Base-by-base conservation (phyloP, 2,888 invertebrate species). In the Andrena marginata region DNA sequence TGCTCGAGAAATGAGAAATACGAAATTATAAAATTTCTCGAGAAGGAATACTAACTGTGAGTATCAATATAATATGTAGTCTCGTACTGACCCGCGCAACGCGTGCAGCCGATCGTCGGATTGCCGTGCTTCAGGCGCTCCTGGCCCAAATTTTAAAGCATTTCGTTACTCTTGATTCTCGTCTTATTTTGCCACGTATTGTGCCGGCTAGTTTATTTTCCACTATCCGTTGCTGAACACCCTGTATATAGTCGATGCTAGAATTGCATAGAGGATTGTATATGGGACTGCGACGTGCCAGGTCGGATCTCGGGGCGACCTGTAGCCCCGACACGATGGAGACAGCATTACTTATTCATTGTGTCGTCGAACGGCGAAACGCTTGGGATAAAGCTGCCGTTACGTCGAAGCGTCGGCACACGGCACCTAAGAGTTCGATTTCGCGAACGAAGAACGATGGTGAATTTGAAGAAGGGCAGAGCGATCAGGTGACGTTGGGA, bases 331-430 rank as follows among this genome's bases (percentile, higher is more conserved):
- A 48, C 70, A 62, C 64, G 75, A 42, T 35, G 42, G 13, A 70
- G 62, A 10, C 69, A 10, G 49, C 69, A 70, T 80, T 62, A 75
- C 62, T 80, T 80, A 72, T 80, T 76, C 74, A 80, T 80, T 49
- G 71, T 48, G 62, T 62, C 49, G 74, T 72, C 76, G 54, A 80
- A 71, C 26, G 51, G 49, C 7, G 31, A 71, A 70, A 67, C 76
- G 62, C 65, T 67, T 33, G 6, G 29, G 31, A n/a, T 31, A 80
- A 67, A 76, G 42, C 42, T 63, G 63, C 26, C 29, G 69, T 48
- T 48, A 29, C 48, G 16, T n/a, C 6, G 29, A 29, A 62, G 33
- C 35, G 3, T 54, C 16, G 20, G 4, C 26, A 62, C 59, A 51
- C 69, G 13, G 29, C 33, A 13, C 26, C 49, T 20, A 13, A 35